Evolutionary conservation across 1,140 invertebrate genomes (phyloP), one percentile per base, ranked within the genome.

Genomic region (Caenorhabditis briggsae): DNA sequence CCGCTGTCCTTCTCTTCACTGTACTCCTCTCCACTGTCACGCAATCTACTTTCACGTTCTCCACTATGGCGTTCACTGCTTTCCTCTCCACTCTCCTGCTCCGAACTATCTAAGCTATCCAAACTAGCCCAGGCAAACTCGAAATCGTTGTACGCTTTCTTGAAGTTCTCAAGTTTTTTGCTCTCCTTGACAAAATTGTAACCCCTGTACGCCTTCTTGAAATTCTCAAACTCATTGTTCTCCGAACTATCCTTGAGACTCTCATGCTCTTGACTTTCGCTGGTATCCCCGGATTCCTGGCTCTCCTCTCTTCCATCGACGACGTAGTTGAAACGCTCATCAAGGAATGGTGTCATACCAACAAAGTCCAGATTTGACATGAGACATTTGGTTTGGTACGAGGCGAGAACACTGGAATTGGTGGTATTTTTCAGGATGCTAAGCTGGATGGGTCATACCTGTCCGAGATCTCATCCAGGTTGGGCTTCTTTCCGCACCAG

Each of bases 401-500:
- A 84, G 20, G 23, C 46, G 1, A 61, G 9, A 33, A 50, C 46
- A 65, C 48, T 50, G 83, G 5, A 61, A 84, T 25, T 16, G 2
- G 33, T 58, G 16, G 2, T 0, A 56, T 16, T 18, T 50, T 41
- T 20, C 7, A 18, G 9, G 8, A 9, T 33, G 0, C 5, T 20
- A 2, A 2, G 8, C 0, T 9, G 0, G 18, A 25, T 61, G 8
- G 11, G 8, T 25, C 33, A 56, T 46, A 53, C 46, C 25, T 65
- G 14, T 78, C 46, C 2, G 70, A 78, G 20, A 78, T 20, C 8
- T 20, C 11, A n/a, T 78, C 70, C 18, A 78, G 53, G 46, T 78
- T 78, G 20, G 70, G 70, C 23, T 48, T 78, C 20, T 78, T 85
- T 53, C 84, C 84, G 20, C 84, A 85, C 84, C 84, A 85, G 25